Conservation (phyloP, 1,140 invertebrate genomes). For the Carcinoscorpius rotundicauda region DNA sequence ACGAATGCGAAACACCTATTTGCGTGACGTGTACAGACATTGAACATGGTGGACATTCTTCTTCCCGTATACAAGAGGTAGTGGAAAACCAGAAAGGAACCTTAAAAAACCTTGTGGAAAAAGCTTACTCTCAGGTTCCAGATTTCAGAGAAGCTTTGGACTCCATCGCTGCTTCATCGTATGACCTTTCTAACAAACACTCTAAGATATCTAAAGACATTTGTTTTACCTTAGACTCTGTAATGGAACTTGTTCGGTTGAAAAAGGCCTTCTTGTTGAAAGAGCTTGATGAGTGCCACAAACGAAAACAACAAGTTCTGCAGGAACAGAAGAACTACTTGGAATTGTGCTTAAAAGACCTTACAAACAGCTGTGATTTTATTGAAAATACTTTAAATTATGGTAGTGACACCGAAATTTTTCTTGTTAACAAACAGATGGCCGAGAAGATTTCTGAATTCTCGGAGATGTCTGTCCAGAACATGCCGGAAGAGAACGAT, state of each 20-base stretch:
- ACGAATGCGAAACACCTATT: slow-evolving; percentile 42
- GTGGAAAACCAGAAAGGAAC: slow-evolving; percentile 35
- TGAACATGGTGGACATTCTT: slow-evolving; percentile 39
- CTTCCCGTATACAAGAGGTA: slow-evolving; percentile 36
- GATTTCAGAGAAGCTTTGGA: slow-evolving; percentile 34
- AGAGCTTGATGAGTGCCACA: slow-evolving; percentile 34
- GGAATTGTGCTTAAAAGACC: slow-evolving; percentile 34
- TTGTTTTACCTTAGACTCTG: slow-evolving; percentile 23
- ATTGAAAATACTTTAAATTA: slow-evolving; percentile 38
- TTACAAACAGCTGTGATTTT: slow-evolving; percentile 37
- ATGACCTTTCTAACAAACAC: slow-evolving; percentile 9
- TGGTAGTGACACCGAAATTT: slow-evolving; percentile 40
- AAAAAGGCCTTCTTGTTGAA: slow-evolving; percentile 33
- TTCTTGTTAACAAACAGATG: slow-evolving; percentile 43
- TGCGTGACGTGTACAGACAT: slow-evolving; percentile 41
- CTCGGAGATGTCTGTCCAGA: slow-evolving; percentile 31
- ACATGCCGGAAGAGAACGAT: slow-evolving; percentile 37
- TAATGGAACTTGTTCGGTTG: slow-evolving; percentile 30
- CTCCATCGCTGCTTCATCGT: slow-evolving; percentile 30
- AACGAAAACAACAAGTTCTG: slow-evolving; percentile 35
- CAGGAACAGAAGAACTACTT: slow-evolving; percentile 34
- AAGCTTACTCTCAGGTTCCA: slow-evolving; percentile 23
- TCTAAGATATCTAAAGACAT: slow-evolving; percentile 3
- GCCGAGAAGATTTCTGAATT: slow-evolving; percentile 38
- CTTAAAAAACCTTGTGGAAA: slow-evolving; percentile 11